A percentile compares a stretch with the other conserved stretches of the same genome.
These are phyloP conservation scores for Poicephalus gulielmi DNA, from an alignment of 2,113 vertebrate genomes.

Conservation along the genomic window DNA sequence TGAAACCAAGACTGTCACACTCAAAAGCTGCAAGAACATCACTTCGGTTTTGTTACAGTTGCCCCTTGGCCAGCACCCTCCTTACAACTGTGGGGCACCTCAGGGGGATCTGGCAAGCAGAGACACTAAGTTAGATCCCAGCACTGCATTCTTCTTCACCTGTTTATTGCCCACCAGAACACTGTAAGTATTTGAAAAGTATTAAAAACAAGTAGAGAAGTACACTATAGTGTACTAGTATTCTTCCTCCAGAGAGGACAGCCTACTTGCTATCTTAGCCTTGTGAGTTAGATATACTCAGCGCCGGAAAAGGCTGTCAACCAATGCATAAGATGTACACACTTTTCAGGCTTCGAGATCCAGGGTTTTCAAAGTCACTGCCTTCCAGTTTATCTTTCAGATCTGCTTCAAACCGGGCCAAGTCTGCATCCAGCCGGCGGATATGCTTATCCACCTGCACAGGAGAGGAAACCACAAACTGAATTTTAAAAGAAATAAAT, in stretches of 20 bases:
- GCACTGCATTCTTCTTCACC: background rate
- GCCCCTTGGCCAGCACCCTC: background rate
- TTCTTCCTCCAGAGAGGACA: background rate
- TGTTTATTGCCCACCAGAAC: background rate
- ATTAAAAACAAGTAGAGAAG: background rate
- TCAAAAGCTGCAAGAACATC: background rate
- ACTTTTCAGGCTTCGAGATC: slow-evolving; percentile 86
- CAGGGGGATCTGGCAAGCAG: background rate
- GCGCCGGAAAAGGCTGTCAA: background rate
- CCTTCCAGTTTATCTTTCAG: slow-evolving; percentile 96
- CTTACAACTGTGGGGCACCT: background rate
- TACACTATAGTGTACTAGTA: too few relatives aligned
- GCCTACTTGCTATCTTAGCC: background rate
- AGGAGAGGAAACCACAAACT: background rate
- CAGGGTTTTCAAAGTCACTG: slow-evolving; percentile 87
- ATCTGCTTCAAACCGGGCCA: slow-evolving; percentile 95
- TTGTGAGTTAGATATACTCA: rapidly evolving
- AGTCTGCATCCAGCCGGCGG: slow-evolving; percentile 91
- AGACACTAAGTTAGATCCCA: background rate
- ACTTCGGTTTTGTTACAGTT: background rate
- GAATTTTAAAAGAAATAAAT: background rate
- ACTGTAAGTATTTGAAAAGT: background rate
- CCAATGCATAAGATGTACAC: background rate
- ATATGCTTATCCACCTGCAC: slow-evolving; percentile 97
- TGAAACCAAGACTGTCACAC: background rate